phyloP scores from a whole-genome alignment of 2,113 vertebrate genomes.

The Anseranas semipalmata region DNA sequence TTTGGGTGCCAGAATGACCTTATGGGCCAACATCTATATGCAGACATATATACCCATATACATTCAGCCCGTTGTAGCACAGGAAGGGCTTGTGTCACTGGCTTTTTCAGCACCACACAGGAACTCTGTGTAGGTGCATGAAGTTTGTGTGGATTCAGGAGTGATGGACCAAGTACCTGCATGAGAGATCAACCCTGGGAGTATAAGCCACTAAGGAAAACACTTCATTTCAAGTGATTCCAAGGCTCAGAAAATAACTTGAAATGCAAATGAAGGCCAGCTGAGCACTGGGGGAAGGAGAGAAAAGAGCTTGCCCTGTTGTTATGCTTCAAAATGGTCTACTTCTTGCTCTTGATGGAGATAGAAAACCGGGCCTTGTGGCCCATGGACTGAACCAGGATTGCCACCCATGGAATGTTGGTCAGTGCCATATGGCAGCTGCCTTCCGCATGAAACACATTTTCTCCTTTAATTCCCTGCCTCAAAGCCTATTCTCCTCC shows the following conservation, averaged over 20 bases:
- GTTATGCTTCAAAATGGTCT: neutral
- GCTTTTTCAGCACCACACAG: neutral
- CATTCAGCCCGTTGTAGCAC: neutral
- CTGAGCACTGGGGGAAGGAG: neutral
- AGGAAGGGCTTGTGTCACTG: neutral
- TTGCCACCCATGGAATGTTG: neutral
- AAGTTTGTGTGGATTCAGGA: neutral
- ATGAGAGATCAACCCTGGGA: neutral
- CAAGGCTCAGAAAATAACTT: neutral
- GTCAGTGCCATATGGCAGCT: neutral
- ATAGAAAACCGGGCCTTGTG: neutral
- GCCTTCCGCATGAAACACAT: neutral
- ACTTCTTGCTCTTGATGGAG: neutral
- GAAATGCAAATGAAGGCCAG: neutral
- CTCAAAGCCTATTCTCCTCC: neutral
- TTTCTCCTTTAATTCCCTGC: neutral
- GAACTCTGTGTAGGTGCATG: neutral
- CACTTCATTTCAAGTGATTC: neutral
- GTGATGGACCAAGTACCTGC: neutral
- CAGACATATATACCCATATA: neutral
- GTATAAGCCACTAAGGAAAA: neutral
- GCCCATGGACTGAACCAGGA: neutral
- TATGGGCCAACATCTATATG: neutral
- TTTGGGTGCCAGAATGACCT: neutral
- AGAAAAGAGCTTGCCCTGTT: neutral